Evolutionary conservation across 1,140 invertebrate genomes (phyloP).

Genomic region (Parapsyche elsis): DNA sequence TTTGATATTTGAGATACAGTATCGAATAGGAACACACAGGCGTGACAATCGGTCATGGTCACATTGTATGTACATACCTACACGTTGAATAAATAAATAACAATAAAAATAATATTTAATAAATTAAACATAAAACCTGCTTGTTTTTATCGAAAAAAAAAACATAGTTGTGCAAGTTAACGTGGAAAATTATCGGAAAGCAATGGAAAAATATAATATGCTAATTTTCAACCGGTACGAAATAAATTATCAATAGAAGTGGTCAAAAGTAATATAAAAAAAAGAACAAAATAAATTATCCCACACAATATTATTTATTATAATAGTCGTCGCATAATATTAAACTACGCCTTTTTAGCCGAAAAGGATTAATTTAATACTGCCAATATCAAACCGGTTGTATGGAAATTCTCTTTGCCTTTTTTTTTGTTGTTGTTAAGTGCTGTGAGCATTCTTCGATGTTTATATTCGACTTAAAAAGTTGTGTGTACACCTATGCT

Average conservation of each 20-base stretch:
- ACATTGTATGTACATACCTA: neutral
- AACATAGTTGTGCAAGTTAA: neutral
- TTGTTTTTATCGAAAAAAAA: neutral
- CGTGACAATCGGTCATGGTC: neutral
- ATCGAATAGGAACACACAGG: neutral
- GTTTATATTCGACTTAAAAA: neutral
- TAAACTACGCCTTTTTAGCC: neutral
- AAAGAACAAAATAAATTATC: neutral
- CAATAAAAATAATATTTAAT: too few species aligned
- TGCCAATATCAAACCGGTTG: neutral
- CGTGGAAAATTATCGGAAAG: neutral
- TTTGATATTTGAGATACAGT: neutral
- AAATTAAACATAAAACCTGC: too few species aligned
- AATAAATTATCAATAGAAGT: neutral
- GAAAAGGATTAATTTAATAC: slow-evolving; percentile 1
- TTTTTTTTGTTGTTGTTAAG: neutral
- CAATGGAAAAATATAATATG: too few species aligned
- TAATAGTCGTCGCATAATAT: too few species aligned
- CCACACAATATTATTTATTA: too few species aligned
- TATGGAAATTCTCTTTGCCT: neutral
- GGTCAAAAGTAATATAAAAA: neutral
- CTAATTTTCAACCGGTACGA: too few species aligned
- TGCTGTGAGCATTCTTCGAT: neutral
- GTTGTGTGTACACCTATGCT: neutral
- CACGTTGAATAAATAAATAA: neutral